A percentile compares a stretch with the other conserved stretches of the same genome.
Evolutionary conservation across 2,888 invertebrate genomes (phyloP).

Genomic region (Drosophila birchii): DNA sequence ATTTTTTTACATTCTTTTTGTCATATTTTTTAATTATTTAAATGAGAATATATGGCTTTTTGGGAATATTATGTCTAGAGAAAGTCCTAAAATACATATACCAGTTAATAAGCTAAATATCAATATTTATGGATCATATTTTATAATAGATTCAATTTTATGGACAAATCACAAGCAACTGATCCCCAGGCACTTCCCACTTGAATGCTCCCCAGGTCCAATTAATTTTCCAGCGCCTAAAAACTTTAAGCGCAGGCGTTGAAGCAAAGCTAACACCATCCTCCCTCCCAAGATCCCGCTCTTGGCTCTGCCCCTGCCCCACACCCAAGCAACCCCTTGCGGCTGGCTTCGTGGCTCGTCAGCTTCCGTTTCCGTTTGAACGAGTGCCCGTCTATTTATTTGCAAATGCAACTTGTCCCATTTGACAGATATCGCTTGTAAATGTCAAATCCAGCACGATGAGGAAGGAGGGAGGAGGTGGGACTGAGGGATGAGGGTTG

Average conservation of each 20-base stretch:
- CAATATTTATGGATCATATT: neutral
- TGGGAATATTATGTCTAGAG: neutral
- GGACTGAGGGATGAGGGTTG: neutral
- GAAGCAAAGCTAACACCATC: slow-evolving; percentile 53
- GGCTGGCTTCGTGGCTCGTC: slow-evolving; percentile 40
- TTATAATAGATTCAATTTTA: neutral
- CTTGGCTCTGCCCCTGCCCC: neutral
- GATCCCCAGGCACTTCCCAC: neutral
- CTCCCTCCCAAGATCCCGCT: neutral
- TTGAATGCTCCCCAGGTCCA: slow-evolving; percentile 57
- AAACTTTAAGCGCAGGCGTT: slow-evolving; percentile 75
- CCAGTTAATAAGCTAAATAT: neutral
- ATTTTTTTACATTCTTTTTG: no score
- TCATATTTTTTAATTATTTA: no score
- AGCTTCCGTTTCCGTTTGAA: slow-evolving; percentile 70
- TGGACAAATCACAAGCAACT: neutral
- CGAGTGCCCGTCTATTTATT: slow-evolving; percentile 73
- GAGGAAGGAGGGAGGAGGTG: neutral
- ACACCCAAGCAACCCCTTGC: slow-evolving; percentile 2
- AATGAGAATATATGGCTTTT: neutral
- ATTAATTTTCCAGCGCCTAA: slow-evolving; percentile 77
- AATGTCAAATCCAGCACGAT: slow-evolving; percentile 50
- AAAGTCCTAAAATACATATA: neutral
- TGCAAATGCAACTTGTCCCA: slow-evolving; percentile 77
- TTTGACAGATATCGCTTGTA: slow-evolving; percentile 78